These are phyloP conservation scores for Tympanuchus pallidicinctus DNA, from an alignment of 2,113 vertebrate genomes.

Conservation along the genomic window DNA sequence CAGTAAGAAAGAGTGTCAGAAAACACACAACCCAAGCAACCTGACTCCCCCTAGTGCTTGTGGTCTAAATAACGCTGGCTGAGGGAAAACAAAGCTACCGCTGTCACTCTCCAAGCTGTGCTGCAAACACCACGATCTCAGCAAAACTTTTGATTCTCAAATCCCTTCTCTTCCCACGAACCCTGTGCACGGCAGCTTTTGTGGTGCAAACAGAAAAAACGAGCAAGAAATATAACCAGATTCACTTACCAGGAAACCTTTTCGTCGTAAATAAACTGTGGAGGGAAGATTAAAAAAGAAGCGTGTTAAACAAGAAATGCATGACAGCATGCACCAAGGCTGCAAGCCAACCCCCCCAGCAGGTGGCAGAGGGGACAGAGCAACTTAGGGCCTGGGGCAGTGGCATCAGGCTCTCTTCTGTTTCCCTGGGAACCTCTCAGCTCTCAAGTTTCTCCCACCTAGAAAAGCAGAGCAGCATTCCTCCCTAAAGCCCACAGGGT, in stretches of 20 bases:
- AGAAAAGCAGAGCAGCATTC: background rate
- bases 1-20: background rate
- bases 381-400: background rate
- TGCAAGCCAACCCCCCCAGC: background rate
- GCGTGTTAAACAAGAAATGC: conserved; percentile 13
- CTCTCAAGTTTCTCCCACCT: background rate
- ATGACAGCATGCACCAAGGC: background rate
- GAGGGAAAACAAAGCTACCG: background rate
- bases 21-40: background rate
- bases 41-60: conserved; percentile 25
- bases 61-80: background rate
- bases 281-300: conserved; percentile 48
- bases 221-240: background rate
- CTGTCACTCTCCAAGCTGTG: background rate
- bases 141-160: background rate
- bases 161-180: background rate
- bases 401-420: accelerated
- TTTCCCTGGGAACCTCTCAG: background rate
- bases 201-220: background rate
- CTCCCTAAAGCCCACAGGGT: background rate
- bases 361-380: background rate
- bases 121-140: background rate
- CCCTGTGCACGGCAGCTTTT: background rate
- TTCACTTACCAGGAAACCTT: conserved; percentile 94
- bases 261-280: conserved; percentile 97